phyloP scores from a whole-genome alignment of 2,113 vertebrate genomes.

The Baryphthengus martii region DNA sequence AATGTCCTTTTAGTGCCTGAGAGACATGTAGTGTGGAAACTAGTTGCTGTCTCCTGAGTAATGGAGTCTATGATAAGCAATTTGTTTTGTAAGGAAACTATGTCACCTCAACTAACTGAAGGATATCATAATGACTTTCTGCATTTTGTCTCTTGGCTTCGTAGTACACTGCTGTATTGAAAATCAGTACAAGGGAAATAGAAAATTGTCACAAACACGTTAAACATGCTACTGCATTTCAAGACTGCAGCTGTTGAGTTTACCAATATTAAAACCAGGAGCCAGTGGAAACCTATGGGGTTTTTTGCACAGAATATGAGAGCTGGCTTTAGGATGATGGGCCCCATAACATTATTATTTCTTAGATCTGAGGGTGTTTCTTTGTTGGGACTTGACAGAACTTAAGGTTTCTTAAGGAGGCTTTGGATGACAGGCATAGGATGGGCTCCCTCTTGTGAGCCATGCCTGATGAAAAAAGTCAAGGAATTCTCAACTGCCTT shows the following conservation, averaged over 20 bases:
- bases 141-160: background rate
- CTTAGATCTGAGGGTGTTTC: background rate
- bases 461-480: constrained; percentile 10
- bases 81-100: constrained; percentile 22
- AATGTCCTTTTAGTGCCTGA: background rate
- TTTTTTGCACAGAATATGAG: background rate
- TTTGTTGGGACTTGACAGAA: constrained; percentile 17
- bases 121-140: background rate
- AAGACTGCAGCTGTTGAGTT: background rate
- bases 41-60: constrained; percentile 11
- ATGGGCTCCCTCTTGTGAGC: constrained; percentile 8
- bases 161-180: background rate
- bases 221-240: background rate
- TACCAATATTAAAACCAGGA: background rate
- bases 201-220: background rate
- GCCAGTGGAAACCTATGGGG: background rate
- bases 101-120: background rate
- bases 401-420: background rate
- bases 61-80: background rate
- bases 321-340: background rate
- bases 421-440: constrained; percentile 43
- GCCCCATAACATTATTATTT: background rate
- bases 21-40: background rate
- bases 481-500: background rate
- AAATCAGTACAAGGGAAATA: background rate